phyloP scores from a whole-genome alignment of 2,113 vertebrate species.

The Catharus bicknelli region DNA sequence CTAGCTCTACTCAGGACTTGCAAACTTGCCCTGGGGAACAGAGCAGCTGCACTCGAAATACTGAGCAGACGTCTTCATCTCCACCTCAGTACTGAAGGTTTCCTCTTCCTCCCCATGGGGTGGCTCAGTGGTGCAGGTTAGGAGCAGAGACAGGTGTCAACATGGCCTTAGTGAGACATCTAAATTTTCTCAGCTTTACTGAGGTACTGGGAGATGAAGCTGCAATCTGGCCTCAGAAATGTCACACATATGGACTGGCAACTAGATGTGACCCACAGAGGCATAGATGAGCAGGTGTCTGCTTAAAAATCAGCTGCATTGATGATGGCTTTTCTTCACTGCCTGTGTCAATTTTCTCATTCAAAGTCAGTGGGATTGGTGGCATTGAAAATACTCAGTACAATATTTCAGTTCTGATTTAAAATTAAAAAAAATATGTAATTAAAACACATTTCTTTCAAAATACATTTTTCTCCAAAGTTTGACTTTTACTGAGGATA shows the following conservation, averaged over 20 bases:
- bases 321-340: background rate
- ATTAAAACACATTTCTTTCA: background rate
- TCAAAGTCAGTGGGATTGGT: background rate
- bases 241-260: slow-evolving; percentile 43
- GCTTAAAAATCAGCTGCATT: slow-evolving; percentile 24
- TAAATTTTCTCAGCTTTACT: slow-evolving; percentile 12
- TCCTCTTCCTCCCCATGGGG: background rate
- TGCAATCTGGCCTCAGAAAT: slow-evolving; percentile 36
- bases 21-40: slow-evolving; percentile 8
- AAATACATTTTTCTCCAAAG: background rate
- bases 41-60: slow-evolving; percentile 26
- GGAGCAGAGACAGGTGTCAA: slow-evolving; percentile 38
- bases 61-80: background rate
- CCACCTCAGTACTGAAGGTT: background rate
- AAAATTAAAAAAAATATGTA: background rate
- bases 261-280: slow-evolving; percentile 28
- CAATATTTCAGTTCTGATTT: background rate
- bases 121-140: background rate
- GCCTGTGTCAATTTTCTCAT: background rate
- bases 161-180: slow-evolving; percentile 5
- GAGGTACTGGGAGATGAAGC: slow-evolving; percentile 14
- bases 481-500: slow-evolving; percentile 7
- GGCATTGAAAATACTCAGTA: background rate
- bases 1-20: background rate
- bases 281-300: slow-evolving; percentile 12